phyloP scores from a whole-genome alignment of 2,888 invertebrate species.

The Polymixis flavicincta region DNA sequence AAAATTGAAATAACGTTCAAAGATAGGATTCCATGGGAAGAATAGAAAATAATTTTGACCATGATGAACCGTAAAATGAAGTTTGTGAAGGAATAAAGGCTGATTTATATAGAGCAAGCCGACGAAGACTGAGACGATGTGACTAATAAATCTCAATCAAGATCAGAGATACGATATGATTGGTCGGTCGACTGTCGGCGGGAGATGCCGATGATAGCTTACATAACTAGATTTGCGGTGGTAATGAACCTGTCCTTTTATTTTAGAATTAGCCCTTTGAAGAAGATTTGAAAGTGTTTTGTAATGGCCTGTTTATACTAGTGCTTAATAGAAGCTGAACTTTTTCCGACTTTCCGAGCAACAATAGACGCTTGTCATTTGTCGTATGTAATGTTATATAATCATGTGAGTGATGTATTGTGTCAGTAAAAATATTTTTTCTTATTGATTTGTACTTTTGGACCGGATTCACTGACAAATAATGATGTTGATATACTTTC shows the following conservation, averaged over 20 bases:
- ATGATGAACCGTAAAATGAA: conserved; percentile 57
- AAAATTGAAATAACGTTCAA: conserved; percentile 24
- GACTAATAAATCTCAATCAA: conserved; percentile 89
- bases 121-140: conserved; percentile 77
- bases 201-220: conserved; percentile 75
- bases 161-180: conserved; percentile 84
- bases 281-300: conserved; percentile 62
- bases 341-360: neutral
- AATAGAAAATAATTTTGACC: conserved; percentile 22
- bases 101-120: conserved; percentile 79
- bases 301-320: conserved; percentile 45
- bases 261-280: conserved; percentile 67
- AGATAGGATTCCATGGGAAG: conserved; percentile 10
- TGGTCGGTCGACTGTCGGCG: conserved; percentile 82
- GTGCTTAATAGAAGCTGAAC: neutral
- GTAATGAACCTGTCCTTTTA: conserved; percentile 82
- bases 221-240: conserved; percentile 85
- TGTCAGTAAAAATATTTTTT: neutral
- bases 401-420: neutral
- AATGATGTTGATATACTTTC: neutral
- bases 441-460: neutral
- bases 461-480: neutral
- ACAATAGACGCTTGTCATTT: neutral
- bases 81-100: conserved; percentile 72
- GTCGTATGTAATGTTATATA: neutral